Conservation (phyloP, 2,888 invertebrate genomes). For the Metalampra italica region DNA sequence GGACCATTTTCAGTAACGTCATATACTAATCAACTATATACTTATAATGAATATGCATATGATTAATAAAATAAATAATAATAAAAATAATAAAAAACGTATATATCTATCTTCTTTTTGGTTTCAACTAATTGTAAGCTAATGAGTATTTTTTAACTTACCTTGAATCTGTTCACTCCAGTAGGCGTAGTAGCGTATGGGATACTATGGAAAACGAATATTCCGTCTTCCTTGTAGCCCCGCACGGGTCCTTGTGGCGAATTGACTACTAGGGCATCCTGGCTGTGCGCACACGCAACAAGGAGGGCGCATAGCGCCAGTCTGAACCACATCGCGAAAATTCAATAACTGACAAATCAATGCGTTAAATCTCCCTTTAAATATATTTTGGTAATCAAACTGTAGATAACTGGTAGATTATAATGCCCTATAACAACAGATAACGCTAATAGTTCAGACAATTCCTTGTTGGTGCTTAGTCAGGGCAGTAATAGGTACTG, state of each 20-base stretch:
- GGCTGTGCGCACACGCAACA: not conserved
- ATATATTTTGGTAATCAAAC: not conserved
- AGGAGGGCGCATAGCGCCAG: not conserved
- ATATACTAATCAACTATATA: too few species aligned
- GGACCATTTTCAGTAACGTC: too few species aligned
- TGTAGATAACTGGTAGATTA: too few species aligned
- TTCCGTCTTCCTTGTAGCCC: conserved; percentile 26
- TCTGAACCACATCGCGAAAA: not conserved
- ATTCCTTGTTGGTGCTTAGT: not conserved
- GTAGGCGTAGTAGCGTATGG: conserved; percentile 39
- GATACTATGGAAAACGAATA: conserved; percentile 28
- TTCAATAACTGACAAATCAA: not conserved
- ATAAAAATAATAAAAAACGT: too few species aligned
- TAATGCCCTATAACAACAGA: too few species aligned
- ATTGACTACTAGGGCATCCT: conserved; percentile 20
- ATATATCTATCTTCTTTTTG: too few species aligned
- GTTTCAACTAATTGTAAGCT: too few species aligned
- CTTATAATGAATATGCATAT: too few species aligned
- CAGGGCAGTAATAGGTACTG: not conserved
- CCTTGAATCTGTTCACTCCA: conserved; percentile 35
- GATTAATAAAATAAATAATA: too few species aligned
- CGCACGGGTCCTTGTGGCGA: conserved; percentile 32
- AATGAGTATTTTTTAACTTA: conserved; percentile 9
- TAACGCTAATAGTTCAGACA: too few species aligned
- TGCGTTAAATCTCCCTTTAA: not conserved